Evolutionary conservation across 2,797 vertebrate genomes (phyloP), one percentile per base, ranked within the genome.

Genomic region (Gallinago nigripennis): DNA sequence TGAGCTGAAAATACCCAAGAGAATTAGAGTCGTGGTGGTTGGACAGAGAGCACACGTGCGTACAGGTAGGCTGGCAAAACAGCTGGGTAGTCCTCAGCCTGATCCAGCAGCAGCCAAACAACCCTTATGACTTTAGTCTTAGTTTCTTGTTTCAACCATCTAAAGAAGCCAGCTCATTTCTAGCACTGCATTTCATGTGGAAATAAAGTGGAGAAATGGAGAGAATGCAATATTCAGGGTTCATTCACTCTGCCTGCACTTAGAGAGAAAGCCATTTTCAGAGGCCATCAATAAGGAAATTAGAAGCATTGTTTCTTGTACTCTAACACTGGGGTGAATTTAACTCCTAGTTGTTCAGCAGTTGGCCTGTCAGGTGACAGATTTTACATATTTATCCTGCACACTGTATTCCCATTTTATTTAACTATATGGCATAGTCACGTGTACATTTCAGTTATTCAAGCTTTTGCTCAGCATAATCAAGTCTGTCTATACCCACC

Each of bases 401-500:
- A 16, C 4, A 2, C 21, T 23, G 12, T 50, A 3, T 73, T 85
- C 45, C 31, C 25, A 11, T 73, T 80, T 92, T n/a, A 13, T 37
- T 78, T 76, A 82, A 58, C 63, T 88, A 0, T 25, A 11, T 23
- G 64, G 43, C 35, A 37, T 56, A 53, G 65, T 88, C 46, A 64
- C 24, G 27, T 50, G 56, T 78, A 46, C 43, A 24, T 56, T 71
- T 68, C 54, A 39, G 28, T 19, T 72, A 45, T 33, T 83, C 19
- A 63, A 27, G 33, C 4, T 70, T 89, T 78, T 84, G 63, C 60
- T 86, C 73, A 75, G 54, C 64, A 84, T 73, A 95, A 69, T 72
- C 69, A 20, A 37, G 50, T 17, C 70, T 88, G 65, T 17, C 39
- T 81, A 1, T 72, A 33, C 45, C 56, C 85, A 90, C 51, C 27